Percentiles rank a stretch among this genome's conserved stretches.
These are phyloP conservation scores for Paramormyrops kingsleyae DNA, from an alignment of 2,113 vertebrate genomes.

Conservation along the genomic window DNA sequence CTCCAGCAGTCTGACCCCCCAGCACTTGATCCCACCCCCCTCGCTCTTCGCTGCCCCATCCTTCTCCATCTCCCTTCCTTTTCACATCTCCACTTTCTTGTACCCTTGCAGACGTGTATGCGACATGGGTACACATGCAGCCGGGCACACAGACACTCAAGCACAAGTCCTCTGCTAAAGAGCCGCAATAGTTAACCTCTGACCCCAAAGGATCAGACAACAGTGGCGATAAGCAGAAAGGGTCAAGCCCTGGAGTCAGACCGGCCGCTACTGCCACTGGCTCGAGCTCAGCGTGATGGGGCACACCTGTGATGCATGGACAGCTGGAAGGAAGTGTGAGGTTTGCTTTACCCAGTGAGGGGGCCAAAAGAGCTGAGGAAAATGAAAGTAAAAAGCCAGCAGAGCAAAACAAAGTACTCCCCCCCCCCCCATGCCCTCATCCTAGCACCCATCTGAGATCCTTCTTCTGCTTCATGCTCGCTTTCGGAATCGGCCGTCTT, in stretches of 20 bases:
- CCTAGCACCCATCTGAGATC: not conserved
- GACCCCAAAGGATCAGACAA: not conserved
- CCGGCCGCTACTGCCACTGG: not conserved
- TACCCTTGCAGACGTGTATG: not conserved
- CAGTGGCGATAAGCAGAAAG: not conserved
- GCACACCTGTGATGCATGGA: not conserved
- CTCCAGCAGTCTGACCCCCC: constrained; percentile 11
- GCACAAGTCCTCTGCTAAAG: not conserved
- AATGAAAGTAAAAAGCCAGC: not conserved
- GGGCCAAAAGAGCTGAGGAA: not conserved
- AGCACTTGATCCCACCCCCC: not conserved
- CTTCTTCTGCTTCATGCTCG: not conserved
- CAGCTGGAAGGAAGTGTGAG: not conserved
- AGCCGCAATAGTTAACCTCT: not conserved
- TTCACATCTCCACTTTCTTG: not conserved
- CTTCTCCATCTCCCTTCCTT: constrained; percentile 6
- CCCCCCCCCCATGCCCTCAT: not conserved
- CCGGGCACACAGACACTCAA: not conserved
- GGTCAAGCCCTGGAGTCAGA: not conserved
- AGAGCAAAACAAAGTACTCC: not conserved
- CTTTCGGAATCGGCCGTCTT: not conserved
- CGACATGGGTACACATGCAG: not conserved
- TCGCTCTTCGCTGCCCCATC: not conserved
- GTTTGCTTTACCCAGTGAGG: not conserved
- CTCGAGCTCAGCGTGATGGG: not conserved